phyloP scores from a whole-genome alignment of 2,113 vertebrate species.

The Alligator sinensis region DNA sequence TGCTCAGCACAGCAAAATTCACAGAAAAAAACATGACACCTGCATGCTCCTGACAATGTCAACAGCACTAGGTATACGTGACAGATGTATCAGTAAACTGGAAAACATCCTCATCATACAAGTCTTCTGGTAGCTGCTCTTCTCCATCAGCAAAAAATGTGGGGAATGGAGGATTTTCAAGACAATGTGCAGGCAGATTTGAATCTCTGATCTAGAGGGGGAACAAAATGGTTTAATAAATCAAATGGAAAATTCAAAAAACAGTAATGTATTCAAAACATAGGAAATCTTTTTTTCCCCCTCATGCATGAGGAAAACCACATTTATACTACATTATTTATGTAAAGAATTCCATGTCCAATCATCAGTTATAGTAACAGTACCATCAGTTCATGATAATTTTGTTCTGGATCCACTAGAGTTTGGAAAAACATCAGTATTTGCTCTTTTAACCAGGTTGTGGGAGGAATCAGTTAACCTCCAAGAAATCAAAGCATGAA shows the following conservation, averaged over 20 bases:
- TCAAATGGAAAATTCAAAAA: not conserved
- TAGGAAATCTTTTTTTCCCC: not conserved
- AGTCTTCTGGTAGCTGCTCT: constrained; percentile 88
- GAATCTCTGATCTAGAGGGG: constrained; percentile 86
- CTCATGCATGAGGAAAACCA: not conserved
- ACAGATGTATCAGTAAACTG: constrained; percentile 86
- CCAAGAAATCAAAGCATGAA: not conserved
- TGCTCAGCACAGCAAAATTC: not conserved
- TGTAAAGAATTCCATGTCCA: not conserved
- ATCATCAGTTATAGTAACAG: not conserved
- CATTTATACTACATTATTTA: not conserved
- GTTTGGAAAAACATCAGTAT: not conserved
- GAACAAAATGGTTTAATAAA: not conserved
- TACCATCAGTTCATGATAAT: not conserved
- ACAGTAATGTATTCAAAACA: not conserved
- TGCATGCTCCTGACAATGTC: not conserved
- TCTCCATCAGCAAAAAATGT: constrained; percentile 93
- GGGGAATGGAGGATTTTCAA: constrained; percentile 89
- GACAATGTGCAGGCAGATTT: constrained; percentile 74
- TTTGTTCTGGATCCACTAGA: not conserved
- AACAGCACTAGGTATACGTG: constrained; percentile 64
- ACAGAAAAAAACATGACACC: not conserved
- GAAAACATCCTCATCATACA: constrained; percentile 88
- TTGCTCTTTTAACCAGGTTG: not conserved
- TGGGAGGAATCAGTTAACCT: not conserved